Evolutionary conservation across 2,888 invertebrate species (phyloP).

Genomic region (Tigriopus californicus): DNA sequence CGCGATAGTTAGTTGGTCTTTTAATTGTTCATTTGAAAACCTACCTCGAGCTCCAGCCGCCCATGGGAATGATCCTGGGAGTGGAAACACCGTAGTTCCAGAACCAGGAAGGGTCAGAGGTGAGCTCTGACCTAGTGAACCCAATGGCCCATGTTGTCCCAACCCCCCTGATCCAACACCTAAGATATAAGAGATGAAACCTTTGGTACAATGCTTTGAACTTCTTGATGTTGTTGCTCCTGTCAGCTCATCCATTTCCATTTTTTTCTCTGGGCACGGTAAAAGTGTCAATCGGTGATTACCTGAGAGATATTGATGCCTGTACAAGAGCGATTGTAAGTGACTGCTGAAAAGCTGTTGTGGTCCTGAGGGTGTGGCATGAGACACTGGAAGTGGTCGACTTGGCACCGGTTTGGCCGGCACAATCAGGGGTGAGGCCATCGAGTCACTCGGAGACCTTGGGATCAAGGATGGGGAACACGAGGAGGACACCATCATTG

Average conservation of each 20-base stretch:
- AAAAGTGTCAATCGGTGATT: slow-evolving; percentile 33
- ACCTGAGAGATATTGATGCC: slow-evolving; percentile 57
- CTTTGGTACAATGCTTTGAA: background rate
- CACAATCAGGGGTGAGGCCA: too few species aligned
- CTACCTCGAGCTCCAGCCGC: slow-evolving; percentile 58
- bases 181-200: background rate
- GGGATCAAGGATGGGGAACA: too few species aligned
- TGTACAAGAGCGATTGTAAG: slow-evolving; percentile 59
- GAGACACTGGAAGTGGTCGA: too few species aligned
- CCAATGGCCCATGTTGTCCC: too few species aligned
- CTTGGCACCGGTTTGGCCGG: too few species aligned
- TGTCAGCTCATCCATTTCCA: background rate
- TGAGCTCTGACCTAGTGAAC: background rate
- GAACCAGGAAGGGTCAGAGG: background rate
- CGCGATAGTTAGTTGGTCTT: too few species aligned
- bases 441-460: too few species aligned
- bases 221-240: background rate
- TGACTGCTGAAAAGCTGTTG: slow-evolving; percentile 14
- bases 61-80: slow-evolving; percentile 54
- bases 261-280: too few species aligned
- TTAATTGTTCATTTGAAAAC: background rate
- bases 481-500: too few species aligned
- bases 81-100: slow-evolving; percentile 23
- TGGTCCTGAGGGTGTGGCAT: too few species aligned
- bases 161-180: too few species aligned